A percentile compares a stretch with the other conserved stretches of the same genome.
Evolutionary conservation across 2,797 vertebrate species (phyloP).

Genomic region (Falco concolor): DNA sequence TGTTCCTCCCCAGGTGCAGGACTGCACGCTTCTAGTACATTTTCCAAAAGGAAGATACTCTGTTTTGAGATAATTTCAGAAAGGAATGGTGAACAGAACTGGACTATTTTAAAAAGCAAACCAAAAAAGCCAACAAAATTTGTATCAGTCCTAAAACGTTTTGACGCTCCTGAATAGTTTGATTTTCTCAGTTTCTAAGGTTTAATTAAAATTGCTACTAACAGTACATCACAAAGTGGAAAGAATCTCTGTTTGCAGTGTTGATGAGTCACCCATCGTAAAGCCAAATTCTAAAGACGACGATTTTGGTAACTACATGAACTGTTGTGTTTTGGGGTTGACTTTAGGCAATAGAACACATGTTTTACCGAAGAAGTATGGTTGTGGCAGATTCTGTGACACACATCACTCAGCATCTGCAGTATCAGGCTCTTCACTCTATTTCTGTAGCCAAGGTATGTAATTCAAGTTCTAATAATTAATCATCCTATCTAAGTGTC

Average conservation of each 20-base stretch:
- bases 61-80: neutral
- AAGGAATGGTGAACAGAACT: neutral
- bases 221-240: neutral
- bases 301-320: neutral
- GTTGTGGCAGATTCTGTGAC: slow-evolving; percentile 94
- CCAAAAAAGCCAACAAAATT: neutral
- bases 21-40: neutral
- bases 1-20: neutral
- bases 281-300: neutral
- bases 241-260: neutral
- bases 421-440: slow-evolving; percentile 89
- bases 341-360: slow-evolving; percentile 90
- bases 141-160: neutral
- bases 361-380: slow-evolving; percentile 91
- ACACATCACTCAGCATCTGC: slow-evolving; percentile 92
- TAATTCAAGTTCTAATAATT: neutral
- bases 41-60: neutral
- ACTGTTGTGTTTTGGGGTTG: neutral
- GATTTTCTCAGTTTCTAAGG: neutral
- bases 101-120: neutral
- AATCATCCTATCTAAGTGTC: neutral
- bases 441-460: slow-evolving; percentile 90
- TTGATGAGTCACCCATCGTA: neutral
- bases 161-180: neutral
- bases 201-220: neutral